Conservation (phyloP, 2,888 invertebrate genomes). For the Eilema sororculum region DNA sequence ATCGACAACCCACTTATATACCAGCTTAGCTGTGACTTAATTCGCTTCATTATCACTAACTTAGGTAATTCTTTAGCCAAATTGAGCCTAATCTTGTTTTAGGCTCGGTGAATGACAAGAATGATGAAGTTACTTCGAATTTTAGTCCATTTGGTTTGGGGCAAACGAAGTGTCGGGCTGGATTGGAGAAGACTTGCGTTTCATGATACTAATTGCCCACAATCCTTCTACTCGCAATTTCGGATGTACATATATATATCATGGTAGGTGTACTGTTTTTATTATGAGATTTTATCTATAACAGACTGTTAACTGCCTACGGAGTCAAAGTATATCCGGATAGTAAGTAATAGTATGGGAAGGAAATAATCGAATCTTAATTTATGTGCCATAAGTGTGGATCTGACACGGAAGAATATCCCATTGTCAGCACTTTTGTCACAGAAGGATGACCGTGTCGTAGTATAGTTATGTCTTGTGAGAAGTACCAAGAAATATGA, state of each 20-base stretch:
- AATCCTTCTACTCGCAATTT: too few relatives aligned
- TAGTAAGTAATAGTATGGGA: neutral
- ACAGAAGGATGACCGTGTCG: neutral
- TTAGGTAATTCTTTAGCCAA: neutral
- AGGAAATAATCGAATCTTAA: neutral
- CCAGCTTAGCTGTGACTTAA: neutral
- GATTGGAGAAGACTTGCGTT: too few relatives aligned
- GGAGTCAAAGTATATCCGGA: neutral
- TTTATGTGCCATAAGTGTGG: too few relatives aligned
- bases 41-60: slow-evolving; percentile 1
- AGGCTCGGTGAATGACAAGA: too few relatives aligned
- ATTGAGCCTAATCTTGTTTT: neutral
- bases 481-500: neutral
- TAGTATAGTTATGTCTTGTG: neutral
- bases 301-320: neutral
- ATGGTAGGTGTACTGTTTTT: neutral
- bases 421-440: neutral
- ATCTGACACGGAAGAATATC: neutral
- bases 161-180: neutral
- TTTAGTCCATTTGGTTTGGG: neutral
- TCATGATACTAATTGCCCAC: too few relatives aligned
- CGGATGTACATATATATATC: too few relatives aligned
- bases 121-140: too few relatives aligned
- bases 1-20: neutral
- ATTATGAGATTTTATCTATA: neutral